Conservation (phyloP, 2,888 invertebrate genomes). For the Eristalinus sepulchralis region DNA sequence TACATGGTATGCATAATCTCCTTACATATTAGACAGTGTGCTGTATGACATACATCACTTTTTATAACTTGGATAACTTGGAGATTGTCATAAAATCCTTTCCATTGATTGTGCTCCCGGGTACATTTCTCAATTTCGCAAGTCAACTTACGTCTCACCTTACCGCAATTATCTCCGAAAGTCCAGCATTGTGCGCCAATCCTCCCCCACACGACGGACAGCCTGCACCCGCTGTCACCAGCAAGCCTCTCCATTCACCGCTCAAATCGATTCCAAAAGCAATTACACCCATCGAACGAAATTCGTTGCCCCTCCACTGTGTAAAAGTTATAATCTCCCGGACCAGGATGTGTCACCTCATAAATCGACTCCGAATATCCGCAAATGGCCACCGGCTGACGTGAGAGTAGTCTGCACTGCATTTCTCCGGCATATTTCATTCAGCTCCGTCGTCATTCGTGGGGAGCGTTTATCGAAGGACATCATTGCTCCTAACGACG, state of each 20-base stretch:
- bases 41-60: too few relatives aligned
- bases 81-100: too few relatives aligned
- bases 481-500: neutral
- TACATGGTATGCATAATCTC: too few relatives aligned
- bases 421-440: conserved; percentile 13
- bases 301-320: neutral
- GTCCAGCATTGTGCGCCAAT: neutral
- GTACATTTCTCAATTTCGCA: too few relatives aligned
- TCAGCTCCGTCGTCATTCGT: neutral
- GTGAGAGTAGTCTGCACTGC: neutral
- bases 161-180: neutral
- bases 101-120: too few relatives aligned
- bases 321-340: conserved; percentile 7
- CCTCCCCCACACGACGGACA: neutral
- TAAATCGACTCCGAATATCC: conserved; percentile 11
- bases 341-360: conserved; percentile 8
- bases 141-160: too few relatives aligned
- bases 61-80: too few relatives aligned
- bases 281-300: neutral
- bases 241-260: neutral
- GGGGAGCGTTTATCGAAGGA: neutral
- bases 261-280: neutral
- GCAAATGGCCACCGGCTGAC: neutral
- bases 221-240: neutral
- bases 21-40: too few relatives aligned